Conservation (phyloP, 1,140 invertebrate genomes). For the Saccostrea echinata region DNA sequence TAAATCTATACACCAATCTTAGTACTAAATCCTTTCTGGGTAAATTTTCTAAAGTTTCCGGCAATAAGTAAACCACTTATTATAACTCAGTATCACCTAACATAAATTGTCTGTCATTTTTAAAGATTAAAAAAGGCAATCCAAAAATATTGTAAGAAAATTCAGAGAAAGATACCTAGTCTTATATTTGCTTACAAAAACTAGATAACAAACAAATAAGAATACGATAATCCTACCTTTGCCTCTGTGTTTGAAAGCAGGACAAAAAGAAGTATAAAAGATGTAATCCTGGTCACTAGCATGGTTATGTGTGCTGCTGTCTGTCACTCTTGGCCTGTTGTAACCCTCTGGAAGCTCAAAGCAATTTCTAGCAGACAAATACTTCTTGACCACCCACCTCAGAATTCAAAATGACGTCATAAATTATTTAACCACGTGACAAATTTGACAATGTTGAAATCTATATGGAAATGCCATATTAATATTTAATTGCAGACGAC, state of each 20-base stretch:
- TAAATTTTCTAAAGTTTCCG: too few species aligned
- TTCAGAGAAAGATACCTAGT: too few species aligned
- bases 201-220: too few species aligned
- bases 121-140: background rate
- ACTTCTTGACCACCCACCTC: conserved; percentile 34
- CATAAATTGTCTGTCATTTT: too few species aligned
- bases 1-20: too few species aligned
- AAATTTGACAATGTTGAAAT: conserved; percentile 27
- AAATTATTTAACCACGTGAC: conserved; percentile 31
- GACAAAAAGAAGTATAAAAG: background rate
- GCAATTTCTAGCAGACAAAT: conserved; percentile 9
- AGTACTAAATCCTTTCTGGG: too few species aligned
- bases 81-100: too few species aligned
- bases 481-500: conserved; percentile 25
- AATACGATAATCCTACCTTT: background rate
- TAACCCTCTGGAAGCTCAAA: conserved; percentile 1
- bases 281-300: conserved; percentile 14
- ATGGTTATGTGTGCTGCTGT: background rate
- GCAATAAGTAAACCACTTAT: too few species aligned
- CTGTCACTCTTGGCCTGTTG: background rate
- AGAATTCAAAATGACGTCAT: conserved; percentile 29
- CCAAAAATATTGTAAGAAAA: background rate
- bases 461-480: conserved; percentile 34
- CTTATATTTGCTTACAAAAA: too few species aligned
- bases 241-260: background rate